Conservation (phyloP, 2,113 vertebrate genomes). For the Chascanopsetta lugubris region DNA sequence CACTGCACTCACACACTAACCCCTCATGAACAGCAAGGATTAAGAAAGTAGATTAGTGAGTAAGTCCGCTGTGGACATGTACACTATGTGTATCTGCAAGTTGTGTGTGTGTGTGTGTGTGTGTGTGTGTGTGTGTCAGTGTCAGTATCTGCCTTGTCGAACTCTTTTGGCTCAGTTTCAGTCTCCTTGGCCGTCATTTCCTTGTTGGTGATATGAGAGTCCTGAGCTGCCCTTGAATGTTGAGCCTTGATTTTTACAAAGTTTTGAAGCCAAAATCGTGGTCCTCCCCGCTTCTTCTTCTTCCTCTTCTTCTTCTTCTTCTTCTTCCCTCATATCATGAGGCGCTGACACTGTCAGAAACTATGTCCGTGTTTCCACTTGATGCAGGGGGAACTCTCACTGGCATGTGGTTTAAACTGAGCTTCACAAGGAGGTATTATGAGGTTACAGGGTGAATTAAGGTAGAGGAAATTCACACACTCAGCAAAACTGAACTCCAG, state of each 20-base stretch:
- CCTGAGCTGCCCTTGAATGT: slow-evolving; percentile 56
- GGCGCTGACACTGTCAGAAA: not conserved
- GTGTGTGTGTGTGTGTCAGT: slow-evolving; percentile 11
- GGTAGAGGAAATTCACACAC: no score
- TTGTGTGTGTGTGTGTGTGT: slow-evolving; percentile 13
- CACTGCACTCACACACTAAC: slow-evolving; percentile 19
- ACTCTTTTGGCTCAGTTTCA: slow-evolving; percentile 48
- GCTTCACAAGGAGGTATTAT: no score
- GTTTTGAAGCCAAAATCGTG: slow-evolving; percentile 24
- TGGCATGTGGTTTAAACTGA: not conserved
- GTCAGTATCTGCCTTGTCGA: slow-evolving; percentile 33
- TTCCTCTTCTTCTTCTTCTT: no score
- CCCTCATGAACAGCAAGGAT: slow-evolving; percentile 31
- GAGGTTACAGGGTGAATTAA: not conserved
- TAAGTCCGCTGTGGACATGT: slow-evolving; percentile 9
- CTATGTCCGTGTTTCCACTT: not conserved
- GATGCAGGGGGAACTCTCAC: not conserved
- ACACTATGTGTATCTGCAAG: slow-evolving; percentile 1
- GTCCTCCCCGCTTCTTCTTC: not conserved
- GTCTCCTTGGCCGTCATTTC: slow-evolving; percentile 61
- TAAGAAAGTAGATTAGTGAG: slow-evolving; percentile 29
- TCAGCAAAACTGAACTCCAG: no score
- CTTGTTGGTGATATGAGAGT: slow-evolving; percentile 53
- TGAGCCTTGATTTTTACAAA: slow-evolving; percentile 58
- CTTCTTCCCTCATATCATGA: not conserved